Evolutionary conservation across 2,113 vertebrate species (phyloP).

Genomic region (Thamnaconus septentrionalis): DNA sequence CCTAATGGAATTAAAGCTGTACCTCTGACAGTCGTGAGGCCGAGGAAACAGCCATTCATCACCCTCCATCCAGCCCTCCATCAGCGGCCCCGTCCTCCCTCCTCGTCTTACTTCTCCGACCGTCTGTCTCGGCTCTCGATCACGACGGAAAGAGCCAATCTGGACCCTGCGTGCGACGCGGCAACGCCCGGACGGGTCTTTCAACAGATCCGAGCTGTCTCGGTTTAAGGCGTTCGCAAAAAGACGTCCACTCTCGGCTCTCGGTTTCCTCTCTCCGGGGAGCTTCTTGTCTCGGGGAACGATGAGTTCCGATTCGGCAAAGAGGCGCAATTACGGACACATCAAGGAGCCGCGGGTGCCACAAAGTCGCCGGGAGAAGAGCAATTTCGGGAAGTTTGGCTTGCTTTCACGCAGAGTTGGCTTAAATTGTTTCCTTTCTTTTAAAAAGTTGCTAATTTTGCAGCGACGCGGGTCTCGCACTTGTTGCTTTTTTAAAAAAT

Average conservation of each 20-base stretch:
- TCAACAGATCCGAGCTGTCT: constrained; percentile 47
- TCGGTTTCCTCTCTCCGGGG: constrained; percentile 35
- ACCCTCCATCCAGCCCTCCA: constrained; percentile 43
- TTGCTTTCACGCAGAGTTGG: too few species aligned
- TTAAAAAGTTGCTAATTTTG: too few species aligned
- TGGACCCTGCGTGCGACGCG: constrained; percentile 10
- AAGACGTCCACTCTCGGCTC: constrained; percentile 26
- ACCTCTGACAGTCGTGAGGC: constrained; percentile 36
- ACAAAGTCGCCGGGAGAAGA: too few species aligned
- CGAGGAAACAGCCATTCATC: constrained; percentile 54
- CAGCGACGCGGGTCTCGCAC: too few species aligned
- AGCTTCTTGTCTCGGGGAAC: constrained; percentile 47
- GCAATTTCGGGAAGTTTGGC: too few species aligned
- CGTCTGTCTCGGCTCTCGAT: too few species aligned
- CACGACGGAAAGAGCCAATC: constrained; percentile 31
- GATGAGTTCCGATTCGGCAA: constrained; percentile 43
- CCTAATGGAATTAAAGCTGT: constrained; percentile 47
- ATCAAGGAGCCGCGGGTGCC: neutral
- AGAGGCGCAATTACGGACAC: constrained; percentile 46
- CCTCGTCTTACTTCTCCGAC: neutral
- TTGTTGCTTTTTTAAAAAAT: too few species aligned
- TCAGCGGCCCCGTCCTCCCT: constrained; percentile 43
- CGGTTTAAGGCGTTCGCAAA: constrained; percentile 12
- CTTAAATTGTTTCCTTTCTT: too few species aligned
- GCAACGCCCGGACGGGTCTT: constrained; percentile 20